Percentiles rank a stretch among this genome's conserved stretches.
Evolutionary conservation across 2,888 invertebrate genomes (phyloP).

Genomic region (Machimus atricapillus): DNA sequence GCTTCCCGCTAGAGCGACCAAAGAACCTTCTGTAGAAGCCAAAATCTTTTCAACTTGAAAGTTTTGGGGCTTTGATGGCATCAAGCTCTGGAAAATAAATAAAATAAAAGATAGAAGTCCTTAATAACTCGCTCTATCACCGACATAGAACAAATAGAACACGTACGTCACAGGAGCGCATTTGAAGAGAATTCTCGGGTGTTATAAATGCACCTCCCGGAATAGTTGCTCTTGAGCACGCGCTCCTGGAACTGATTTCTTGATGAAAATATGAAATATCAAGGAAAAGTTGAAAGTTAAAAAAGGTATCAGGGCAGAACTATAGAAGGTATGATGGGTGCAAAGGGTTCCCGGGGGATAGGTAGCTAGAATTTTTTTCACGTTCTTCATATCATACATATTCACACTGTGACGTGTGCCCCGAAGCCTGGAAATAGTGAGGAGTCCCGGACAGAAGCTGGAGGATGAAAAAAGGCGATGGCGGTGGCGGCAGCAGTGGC

Average conservation of each 20-base stretch:
- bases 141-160: background rate
- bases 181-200: background rate
- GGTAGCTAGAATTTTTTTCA: constrained; percentile 18
- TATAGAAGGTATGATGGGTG: background rate
- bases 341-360: background rate
- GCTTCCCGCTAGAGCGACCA: constrained; percentile 71
- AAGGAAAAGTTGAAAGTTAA: constrained; percentile 17
- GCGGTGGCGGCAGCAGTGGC: background rate
- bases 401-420: constrained; percentile 36
- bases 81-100: constrained; percentile 66
- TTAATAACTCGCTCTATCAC: background rate
- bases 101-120: background rate
- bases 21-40: constrained; percentile 70
- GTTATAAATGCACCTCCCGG: background rate
- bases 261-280: constrained; percentile 41
- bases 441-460: background rate
- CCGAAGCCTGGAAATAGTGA: constrained; percentile 28
- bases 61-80: constrained; percentile 69
- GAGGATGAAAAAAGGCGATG: background rate
- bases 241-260: constrained; percentile 23
- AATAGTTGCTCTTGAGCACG: constrained; percentile 25
- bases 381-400: constrained; percentile 35
- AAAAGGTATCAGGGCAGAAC: background rate
- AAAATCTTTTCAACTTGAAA: constrained; percentile 71
- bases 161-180: background rate